These are phyloP conservation scores for Melieria crassipennis DNA, from an alignment of 2,888 invertebrate genomes.

Conservation along the genomic window DNA sequence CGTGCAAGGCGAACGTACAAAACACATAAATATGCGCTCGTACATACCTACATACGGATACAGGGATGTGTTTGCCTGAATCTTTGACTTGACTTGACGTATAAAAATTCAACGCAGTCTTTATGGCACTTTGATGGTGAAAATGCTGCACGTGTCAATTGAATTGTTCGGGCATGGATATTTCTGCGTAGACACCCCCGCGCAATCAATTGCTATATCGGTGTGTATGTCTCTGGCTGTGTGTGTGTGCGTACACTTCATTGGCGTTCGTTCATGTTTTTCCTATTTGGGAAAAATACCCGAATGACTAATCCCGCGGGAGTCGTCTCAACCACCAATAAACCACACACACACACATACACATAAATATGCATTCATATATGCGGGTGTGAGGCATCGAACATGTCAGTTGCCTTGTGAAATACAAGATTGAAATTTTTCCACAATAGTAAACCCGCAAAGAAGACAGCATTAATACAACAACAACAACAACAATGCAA, in stretches of 20 bases:
- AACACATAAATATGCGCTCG: neutral
- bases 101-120: conserved; percentile 34
- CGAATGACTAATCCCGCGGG: conserved; percentile 35
- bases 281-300: conserved; percentile 20
- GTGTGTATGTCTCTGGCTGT: neutral
- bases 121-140: conserved; percentile 34
- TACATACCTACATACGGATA: neutral
- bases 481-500: too few species aligned
- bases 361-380: conserved; percentile 17
- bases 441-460: too few species aligned
- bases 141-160: conserved; percentile 58
- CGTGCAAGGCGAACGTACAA: too few species aligned
- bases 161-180: conserved; percentile 54
- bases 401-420: too few species aligned
- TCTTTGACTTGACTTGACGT: neutral
- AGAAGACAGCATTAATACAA: too few species aligned
- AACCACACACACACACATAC: neutral
- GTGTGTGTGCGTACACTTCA: conserved; percentile 9
- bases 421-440: too few species aligned
- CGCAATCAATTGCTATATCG: too few species aligned
- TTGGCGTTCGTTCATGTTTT: neutral
- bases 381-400: too few species aligned
- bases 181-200: too few species aligned
- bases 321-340: neutral
- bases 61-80: neutral